Conservation (phyloP, 2,113 vertebrate genomes). For the Brachionichthys hirsutus region DNA sequence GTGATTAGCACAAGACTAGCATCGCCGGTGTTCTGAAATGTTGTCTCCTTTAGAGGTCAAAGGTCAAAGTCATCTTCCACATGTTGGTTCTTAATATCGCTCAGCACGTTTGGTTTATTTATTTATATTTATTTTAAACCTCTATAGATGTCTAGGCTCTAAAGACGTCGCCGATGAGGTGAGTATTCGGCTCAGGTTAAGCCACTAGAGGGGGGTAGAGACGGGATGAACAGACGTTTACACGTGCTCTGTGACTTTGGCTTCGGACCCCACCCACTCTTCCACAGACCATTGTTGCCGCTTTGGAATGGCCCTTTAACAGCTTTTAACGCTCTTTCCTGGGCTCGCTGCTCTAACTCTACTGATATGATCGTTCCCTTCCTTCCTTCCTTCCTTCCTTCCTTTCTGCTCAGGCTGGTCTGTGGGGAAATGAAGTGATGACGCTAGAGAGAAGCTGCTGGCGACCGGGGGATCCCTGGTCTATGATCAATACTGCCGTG, state of each 20-base stretch:
- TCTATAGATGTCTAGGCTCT: too few species aligned
- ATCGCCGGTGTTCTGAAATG: constrained; percentile 5
- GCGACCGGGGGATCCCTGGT: constrained; percentile 18
- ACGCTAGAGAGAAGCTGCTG: constrained; percentile 62
- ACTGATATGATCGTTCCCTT: constrained; percentile 27
- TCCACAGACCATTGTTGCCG: constrained; percentile 63
- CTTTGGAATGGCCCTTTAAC: constrained; percentile 54
- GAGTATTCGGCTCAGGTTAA: background rate
- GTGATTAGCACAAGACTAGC: too few species aligned
- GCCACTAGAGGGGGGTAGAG: too few species aligned
- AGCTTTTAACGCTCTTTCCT: constrained; percentile 31
- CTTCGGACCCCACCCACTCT: constrained; percentile 32
- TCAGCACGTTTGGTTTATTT: background rate
- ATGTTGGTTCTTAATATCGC: background rate
- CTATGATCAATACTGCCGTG: too few species aligned
- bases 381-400: constrained; percentile 20
- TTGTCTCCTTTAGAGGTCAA: constrained; percentile 37
- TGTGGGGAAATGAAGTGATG: constrained; percentile 51
- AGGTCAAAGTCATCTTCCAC: constrained; percentile 52
- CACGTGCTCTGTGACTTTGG: constrained; percentile 46
- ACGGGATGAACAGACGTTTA: background rate
- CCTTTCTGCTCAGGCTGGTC: constrained; percentile 59
- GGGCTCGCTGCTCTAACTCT: constrained; percentile 30
- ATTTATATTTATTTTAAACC: background rate
- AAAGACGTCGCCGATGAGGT: too few species aligned